phyloP scores from a whole-genome alignment of 2,797 vertebrate species.

The Silurus aristotelis region DNA sequence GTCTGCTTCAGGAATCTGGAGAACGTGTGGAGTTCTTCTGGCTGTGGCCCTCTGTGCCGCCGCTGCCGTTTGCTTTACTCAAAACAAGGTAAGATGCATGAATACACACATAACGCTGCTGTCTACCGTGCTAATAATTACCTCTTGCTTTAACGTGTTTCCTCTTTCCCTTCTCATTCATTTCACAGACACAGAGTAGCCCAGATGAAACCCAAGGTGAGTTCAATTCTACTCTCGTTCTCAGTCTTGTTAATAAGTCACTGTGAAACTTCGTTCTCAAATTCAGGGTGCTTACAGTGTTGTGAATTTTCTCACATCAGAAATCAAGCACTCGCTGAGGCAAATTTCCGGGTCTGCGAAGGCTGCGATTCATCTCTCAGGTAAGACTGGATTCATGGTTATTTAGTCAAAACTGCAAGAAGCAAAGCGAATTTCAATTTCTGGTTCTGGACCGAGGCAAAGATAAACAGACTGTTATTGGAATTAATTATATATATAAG shows the following conservation, averaged over 20 bases:
- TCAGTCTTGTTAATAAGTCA: background rate
- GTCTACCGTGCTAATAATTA: background rate
- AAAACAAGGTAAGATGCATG: conserved; percentile 58
- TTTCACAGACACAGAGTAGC: conserved; percentile 37
- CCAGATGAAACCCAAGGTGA: conserved; percentile 50
- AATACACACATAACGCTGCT: background rate
- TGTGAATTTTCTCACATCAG: conserved; percentile 53
- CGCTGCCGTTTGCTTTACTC: conserved; percentile 51
- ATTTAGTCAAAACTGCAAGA: background rate
- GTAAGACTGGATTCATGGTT: conserved; percentile 57
- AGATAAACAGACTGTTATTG: background rate
- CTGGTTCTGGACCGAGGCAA: background rate
- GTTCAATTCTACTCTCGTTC: conserved; percentile 27
- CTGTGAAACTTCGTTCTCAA: too few species aligned
- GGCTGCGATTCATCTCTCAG: conserved; percentile 74
- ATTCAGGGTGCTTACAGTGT: background rate
- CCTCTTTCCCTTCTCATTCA: conserved; percentile 31
- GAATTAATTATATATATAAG: background rate
- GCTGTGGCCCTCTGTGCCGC: conserved; percentile 60
- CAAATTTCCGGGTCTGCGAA: conserved; percentile 61
- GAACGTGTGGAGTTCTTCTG: conserved; percentile 47
- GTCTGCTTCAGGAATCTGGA: conserved; percentile 37
- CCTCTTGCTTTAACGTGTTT: conserved; percentile 11
- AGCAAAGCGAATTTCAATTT: background rate
- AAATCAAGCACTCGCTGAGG: conserved; percentile 62